Base-by-base conservation (phyloP, 2,797 vertebrate genomes). In the Sebastes cheni region DNA sequence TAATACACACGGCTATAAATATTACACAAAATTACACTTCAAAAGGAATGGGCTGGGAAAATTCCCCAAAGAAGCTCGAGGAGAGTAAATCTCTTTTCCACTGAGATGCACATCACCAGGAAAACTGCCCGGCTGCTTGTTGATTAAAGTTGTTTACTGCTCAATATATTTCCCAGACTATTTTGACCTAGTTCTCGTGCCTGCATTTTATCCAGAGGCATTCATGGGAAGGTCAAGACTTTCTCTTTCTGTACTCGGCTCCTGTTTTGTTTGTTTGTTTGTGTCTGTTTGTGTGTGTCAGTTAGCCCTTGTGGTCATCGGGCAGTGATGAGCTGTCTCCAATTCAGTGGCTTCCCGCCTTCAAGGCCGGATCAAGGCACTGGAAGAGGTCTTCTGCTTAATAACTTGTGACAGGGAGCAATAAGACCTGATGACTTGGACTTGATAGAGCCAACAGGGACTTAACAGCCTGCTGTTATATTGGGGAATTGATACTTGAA, bases 111-210 rank as follows among this genome's bases (percentile, higher is more conserved):
- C 29, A 68, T 61, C 72, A 81, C 39, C 65, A 64, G 66, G 73
- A 85, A 79, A 75, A 81, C 55, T 72, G 79, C 55, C 39, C 9
- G 52, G 73, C 68, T 77, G 75, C 75, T 79, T 60, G 78, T 81
- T 87, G 68, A 79, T 86, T 81, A 60, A 82, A 81, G 82, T 79
- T 91, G 84, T 87, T 93, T 91, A 86, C 81, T 50, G 81, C 75
- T 72, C 60, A 65, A 55, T 73, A 70, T 69, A 67, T 83, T 83
- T 87, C 77, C 58, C 67, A 52, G 32, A 73, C 58, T 71, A 25
- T 79, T 81, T 78, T 87, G 83, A 87, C 88, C 90, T 84, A 89
- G 18, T 90, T 92, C 67, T 73, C 62, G 30, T 52, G 72, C 67
- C 62, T 85, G 61, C 55, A 77, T 39, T 83, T 83, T 77, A 32